These are phyloP conservation scores for Drosophila algonquin DNA, from an alignment of 2,888 invertebrate species.

Conservation along the genomic window DNA sequence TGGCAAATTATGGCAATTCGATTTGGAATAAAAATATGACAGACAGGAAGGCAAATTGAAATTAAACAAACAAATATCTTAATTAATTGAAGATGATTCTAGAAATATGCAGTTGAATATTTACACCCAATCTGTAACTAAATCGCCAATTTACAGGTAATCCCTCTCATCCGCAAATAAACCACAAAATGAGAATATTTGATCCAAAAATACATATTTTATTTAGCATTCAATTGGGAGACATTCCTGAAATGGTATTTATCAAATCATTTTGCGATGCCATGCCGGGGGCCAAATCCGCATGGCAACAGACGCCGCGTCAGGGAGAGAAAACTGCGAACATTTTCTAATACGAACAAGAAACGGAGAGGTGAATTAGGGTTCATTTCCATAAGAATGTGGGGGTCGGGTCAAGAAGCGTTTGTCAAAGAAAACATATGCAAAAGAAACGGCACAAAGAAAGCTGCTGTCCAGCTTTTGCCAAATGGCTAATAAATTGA, in stretches of 20 bases:
- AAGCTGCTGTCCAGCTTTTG: conserved; percentile 29
- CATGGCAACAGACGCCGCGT: conserved; percentile 22
- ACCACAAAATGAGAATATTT: too few relatives aligned
- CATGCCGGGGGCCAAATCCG: conserved; percentile 3
- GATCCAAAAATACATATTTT: too few relatives aligned
- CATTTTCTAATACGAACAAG: conserved; percentile 17
- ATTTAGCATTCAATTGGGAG: too few relatives aligned
- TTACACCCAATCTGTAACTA: too few relatives aligned
- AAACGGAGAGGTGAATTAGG: not conserved
- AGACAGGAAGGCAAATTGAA: too few relatives aligned
- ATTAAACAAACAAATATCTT: too few relatives aligned
- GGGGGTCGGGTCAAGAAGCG: conserved; percentile 11
- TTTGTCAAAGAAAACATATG: not conserved
- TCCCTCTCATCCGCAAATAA: too few relatives aligned
- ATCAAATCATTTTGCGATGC: conserved; percentile 1
- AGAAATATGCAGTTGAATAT: too few relatives aligned
- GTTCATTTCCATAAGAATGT: conserved; percentile 33
- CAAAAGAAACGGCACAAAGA: conserved; percentile 32
- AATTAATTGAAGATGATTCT: too few relatives aligned
- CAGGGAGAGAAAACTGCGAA: not conserved
- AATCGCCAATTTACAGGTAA: too few relatives aligned
- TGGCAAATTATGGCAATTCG: too few relatives aligned
- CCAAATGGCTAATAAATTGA: conserved; percentile 61
- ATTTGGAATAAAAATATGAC: too few relatives aligned
- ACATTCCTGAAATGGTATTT: not conserved